Evolutionary conservation across 2,888 invertebrate genomes (phyloP).

Genomic region (Tinea semifulvella): DNA sequence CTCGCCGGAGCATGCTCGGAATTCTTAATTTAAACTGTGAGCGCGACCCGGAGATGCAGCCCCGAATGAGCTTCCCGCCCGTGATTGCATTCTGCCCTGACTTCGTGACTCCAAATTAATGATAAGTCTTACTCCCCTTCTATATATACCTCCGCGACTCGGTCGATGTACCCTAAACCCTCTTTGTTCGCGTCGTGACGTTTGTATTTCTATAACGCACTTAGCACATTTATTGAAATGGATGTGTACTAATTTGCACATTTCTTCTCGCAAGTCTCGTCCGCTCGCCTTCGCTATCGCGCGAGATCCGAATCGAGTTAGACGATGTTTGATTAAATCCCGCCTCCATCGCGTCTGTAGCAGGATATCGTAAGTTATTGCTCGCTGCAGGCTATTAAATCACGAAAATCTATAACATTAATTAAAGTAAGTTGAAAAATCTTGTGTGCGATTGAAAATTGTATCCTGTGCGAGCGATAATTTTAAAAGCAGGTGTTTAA

Average conservation of each 20-base stretch:
- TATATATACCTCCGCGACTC: background rate
- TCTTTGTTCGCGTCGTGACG: background rate
- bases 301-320: conserved; percentile 7
- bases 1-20: conserved; percentile 34
- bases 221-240: background rate
- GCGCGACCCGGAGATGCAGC: conserved; percentile 50
- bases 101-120: conserved; percentile 46
- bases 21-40: conserved; percentile 52
- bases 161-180: background rate
- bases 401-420: conserved; percentile 10
- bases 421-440: conserved; percentile 2
- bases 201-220: background rate
- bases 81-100: conserved; percentile 53
- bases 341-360: background rate
- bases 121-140: conserved; percentile 16
- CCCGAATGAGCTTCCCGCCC: conserved; percentile 53
- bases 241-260: background rate
- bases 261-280: background rate
- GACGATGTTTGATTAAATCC: conserved; percentile 5
- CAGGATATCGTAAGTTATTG: conserved; percentile 11
- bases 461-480: conserved; percentile 26
- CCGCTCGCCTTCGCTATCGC: background rate
- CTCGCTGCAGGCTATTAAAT: conserved; percentile 8
- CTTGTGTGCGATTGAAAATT: conserved; percentile 18
- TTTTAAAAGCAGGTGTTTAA: conserved; percentile 35